Conservation (phyloP, 2,113 vertebrate species). For the Ptilonorhynchus violaceus region DNA sequence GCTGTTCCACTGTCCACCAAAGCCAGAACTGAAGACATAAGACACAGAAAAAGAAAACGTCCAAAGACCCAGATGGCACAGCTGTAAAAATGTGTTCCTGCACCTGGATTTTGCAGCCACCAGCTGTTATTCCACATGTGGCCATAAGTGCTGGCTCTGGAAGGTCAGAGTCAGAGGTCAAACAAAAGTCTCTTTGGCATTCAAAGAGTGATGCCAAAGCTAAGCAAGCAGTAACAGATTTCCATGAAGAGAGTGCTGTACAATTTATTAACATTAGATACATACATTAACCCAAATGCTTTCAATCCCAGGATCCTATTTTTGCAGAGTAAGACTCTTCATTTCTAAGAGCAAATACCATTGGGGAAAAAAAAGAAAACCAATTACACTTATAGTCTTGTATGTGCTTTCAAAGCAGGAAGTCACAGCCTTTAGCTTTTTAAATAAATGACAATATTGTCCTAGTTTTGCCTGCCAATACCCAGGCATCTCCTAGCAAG, state of each 20-base stretch:
- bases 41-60: slow-evolving; percentile 37
- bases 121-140: slow-evolving; percentile 53
- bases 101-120: slow-evolving; percentile 71
- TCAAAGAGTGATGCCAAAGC: not conserved
- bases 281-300: not conserved
- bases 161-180: slow-evolving; percentile 61
- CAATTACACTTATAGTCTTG: not conserved
- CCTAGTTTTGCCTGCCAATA: not conserved
- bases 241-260: not conserved
- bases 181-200: slow-evolving; percentile 53
- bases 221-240: not conserved
- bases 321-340: not conserved
- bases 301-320: not conserved
- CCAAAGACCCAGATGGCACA: slow-evolving; percentile 64
- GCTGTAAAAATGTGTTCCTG: slow-evolving; percentile 65
- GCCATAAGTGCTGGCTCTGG: slow-evolving; percentile 60
- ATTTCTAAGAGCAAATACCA: not conserved
- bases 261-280: not conserved
- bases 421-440: not conserved
- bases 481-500: not conserved
- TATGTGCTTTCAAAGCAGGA: not conserved
- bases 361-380: accelerated
- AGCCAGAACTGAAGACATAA: slow-evolving; percentile 42
- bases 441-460: not conserved
- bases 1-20: not conserved